These are phyloP conservation scores for Heliconius hermathena DNA, from an alignment of 1,140 invertebrate genomes.

Conservation along the genomic window DNA sequence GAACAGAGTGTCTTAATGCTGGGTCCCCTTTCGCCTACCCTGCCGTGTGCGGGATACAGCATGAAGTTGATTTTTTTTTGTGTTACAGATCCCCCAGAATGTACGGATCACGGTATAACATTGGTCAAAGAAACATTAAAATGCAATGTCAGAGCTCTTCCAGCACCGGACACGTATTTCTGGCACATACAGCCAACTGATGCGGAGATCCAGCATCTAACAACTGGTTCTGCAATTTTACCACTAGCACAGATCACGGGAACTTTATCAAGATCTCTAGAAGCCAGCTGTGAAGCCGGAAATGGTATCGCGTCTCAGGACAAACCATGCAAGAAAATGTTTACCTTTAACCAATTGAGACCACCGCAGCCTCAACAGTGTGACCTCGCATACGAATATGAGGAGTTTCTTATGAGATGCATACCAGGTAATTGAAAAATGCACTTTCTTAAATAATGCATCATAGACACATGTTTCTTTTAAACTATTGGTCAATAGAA, in stretches of 20 bases:
- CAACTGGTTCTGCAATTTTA: slow-evolving; percentile 64
- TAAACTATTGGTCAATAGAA: no score
- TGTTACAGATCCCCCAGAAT: slow-evolving; percentile 69
- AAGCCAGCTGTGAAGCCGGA: slow-evolving; percentile 65
- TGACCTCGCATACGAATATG: slow-evolving; percentile 68
- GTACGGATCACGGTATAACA: slow-evolving; percentile 55
- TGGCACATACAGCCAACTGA: slow-evolving; percentile 68
- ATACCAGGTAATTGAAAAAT: slow-evolving; percentile 59
- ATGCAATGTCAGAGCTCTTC: slow-evolving; percentile 63
- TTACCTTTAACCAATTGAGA: slow-evolving; percentile 62
- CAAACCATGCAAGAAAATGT: slow-evolving; percentile 57
- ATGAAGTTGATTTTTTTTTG: background rate
- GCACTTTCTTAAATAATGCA: background rate
- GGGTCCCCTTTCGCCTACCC: no score
- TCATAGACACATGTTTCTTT: no score
- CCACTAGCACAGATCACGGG: slow-evolving; percentile 64
- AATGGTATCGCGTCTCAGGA: slow-evolving; percentile 71
- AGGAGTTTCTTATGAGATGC: slow-evolving; percentile 72
- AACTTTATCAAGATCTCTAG: slow-evolving; percentile 54
- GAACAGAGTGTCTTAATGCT: no score
- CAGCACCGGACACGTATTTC: slow-evolving; percentile 67
- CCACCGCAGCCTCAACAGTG: slow-evolving; percentile 68
- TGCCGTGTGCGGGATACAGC: no score
- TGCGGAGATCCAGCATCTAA: slow-evolving; percentile 68
- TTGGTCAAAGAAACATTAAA: slow-evolving; percentile 63